Evolutionary conservation across 2,888 invertebrate species (phyloP).

Genomic region (Neoaliturus tenellus): DNA sequence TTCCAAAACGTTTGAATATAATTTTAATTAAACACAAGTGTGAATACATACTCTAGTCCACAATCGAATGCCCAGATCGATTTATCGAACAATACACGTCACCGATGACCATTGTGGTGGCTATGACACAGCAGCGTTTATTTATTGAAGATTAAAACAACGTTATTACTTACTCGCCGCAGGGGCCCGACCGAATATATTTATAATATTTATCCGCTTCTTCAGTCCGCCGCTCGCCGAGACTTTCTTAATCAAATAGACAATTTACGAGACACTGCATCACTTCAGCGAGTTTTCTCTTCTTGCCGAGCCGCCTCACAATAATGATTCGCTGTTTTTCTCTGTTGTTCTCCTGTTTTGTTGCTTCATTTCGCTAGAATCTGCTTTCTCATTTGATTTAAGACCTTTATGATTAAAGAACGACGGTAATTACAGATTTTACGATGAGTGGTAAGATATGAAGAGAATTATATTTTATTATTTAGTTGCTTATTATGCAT

Average conservation of each 20-base stretch:
- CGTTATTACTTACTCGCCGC: conserved; percentile 32
- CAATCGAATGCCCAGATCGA: neutral
- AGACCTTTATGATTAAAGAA: neutral
- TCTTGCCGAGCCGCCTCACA: neutral
- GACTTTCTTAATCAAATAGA: conserved; percentile 27
- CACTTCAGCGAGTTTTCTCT: neutral
- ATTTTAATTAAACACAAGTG: too few relatives aligned
- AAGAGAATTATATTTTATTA: too few relatives aligned
- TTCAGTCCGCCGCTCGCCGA: conserved; percentile 1
- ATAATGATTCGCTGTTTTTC: neutral
- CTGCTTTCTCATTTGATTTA: conserved; percentile 1
- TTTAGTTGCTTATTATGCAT: too few relatives aligned
- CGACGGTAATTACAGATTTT: too few relatives aligned
- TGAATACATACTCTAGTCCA: too few relatives aligned
- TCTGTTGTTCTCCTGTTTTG: neutral
- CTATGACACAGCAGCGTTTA: conserved; percentile 37
- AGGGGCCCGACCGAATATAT: conserved; percentile 21
- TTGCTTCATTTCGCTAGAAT: neutral
- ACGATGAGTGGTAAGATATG: too few relatives aligned
- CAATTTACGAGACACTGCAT: neutral
- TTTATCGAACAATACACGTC: neutral
- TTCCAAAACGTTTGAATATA: too few relatives aligned
- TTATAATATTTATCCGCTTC: conserved; percentile 21
- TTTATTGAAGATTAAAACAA: conserved; percentile 53
- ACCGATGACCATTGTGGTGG: neutral